Evolutionary conservation across 2,113 vertebrate genomes (phyloP), one percentile per base, ranked within the genome.

Genomic region (Beaufortia kweichowensis): DNA sequence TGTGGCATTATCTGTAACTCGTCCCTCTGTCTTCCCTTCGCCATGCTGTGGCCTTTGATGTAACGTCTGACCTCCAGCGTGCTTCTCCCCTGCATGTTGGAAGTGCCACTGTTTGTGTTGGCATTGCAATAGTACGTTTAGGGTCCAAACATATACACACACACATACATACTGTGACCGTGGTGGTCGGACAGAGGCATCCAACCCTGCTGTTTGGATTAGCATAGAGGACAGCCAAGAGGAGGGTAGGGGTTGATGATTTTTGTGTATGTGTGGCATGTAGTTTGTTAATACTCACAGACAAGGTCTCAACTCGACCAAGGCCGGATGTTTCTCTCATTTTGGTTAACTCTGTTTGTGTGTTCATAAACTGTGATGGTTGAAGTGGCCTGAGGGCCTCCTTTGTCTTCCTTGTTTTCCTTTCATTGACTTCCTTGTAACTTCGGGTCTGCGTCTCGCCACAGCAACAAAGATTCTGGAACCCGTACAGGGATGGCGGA

Each of bases 221-320:
- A 84, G 75, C 73, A 23, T 79, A 74, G 69, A 78, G 80, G 78
- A 78, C 69, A 10, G 74, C 83, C 77, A 79, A 74, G 62, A 73
- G 56, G 41, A 66, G 15, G 59, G 50, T 50, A 61, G 80, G 50
- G 76, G 39, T 72, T 77, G 28, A 48, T 53, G 26, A 46, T 67
- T 26, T 39, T 53, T 67, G 29, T 55, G 68, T 53, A 21, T 69
- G 56, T 77, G 62, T 67, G 55, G 35, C 48, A 26, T 39, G 39
- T 41, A 56, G 15, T 56, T 66, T 33, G 39, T 60, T 31, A 60
- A 46, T 55, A 35, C 31, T 61, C 19, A 28, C 23, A 21, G 41
- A 74, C 26, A 46, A 48, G 71, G 57, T 61, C 41, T 74, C 39
- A 26, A 35, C 71, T 11, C 10, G 19, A 39, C 57, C 56, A 46